Conservation (phyloP, 2,888 invertebrate species). For the Ceraclea dissimilis region DNA sequence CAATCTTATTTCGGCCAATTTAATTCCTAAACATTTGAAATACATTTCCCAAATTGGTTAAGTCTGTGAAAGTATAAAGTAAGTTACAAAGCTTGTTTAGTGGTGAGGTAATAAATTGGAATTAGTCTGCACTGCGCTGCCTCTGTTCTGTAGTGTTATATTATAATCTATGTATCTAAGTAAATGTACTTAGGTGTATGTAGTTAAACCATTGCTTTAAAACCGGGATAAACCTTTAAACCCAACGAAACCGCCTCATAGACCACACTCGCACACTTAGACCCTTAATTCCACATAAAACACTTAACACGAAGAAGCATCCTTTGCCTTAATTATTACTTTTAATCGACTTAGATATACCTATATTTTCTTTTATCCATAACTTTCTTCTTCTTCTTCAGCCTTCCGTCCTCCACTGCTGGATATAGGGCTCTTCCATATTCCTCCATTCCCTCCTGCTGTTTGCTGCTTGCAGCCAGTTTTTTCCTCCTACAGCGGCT, state of each 20-base stretch:
- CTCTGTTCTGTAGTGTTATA: neutral
- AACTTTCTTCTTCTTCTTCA: too few species aligned
- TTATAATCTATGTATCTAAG: neutral
- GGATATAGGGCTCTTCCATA: too few species aligned
- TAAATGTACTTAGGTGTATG: neutral
- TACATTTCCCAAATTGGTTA: neutral
- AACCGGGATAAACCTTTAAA: too few species aligned
- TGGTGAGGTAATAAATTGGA: constrained; percentile 24
- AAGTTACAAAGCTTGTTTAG: neutral
- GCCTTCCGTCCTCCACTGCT: too few species aligned
- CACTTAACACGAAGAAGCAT: neutral
- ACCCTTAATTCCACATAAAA: constrained; percentile 2
- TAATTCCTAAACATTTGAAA: neutral
- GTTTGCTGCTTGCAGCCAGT: too few species aligned
- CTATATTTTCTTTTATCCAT: too few species aligned
- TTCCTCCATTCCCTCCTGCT: too few species aligned
- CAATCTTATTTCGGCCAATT: neutral
- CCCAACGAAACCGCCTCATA: too few species aligned
- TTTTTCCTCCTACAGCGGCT: too few species aligned
- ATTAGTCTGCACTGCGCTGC: constrained; percentile 25
- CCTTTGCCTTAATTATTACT: neutral
- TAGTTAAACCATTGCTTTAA: neutral
- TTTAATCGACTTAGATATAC: neutral
- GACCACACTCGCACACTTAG: neutral
- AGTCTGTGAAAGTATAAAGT: neutral